phyloP scores from a whole-genome alignment of 2,888 invertebrate species.

The Mythimna pallens region DNA sequence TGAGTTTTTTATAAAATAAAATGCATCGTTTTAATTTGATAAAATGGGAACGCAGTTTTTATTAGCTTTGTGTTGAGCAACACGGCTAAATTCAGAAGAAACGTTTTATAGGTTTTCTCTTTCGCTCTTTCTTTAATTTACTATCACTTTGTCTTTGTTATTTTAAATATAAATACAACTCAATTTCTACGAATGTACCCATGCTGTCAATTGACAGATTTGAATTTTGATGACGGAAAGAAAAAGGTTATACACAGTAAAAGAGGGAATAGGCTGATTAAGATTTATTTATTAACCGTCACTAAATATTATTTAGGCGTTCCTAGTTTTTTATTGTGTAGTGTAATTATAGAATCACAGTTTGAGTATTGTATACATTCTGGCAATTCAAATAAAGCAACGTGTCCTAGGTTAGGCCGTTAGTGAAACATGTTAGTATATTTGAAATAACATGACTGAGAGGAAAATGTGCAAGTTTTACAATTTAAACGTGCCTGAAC shows the following conservation, averaged over 20 bases:
- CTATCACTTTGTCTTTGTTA: constrained; percentile 18
- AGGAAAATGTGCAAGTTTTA: constrained; percentile 91
- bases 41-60: constrained; percentile 37
- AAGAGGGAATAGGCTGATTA: constrained; percentile 87
- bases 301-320: constrained; percentile 71
- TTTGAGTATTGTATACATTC: constrained; percentile 76
- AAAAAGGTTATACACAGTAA: constrained; percentile 89
- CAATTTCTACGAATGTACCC: constrained; percentile 63
- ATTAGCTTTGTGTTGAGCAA: constrained; percentile 16
- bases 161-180: constrained; percentile 20
- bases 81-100: constrained; percentile 22
- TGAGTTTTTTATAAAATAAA: background rate
- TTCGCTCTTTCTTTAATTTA: constrained; percentile 6
- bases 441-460: constrained; percentile 90
- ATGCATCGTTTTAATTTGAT: background rate
- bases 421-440: constrained; percentile 88
- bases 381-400: constrained; percentile 81
- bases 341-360: constrained; percentile 73
- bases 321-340: constrained; percentile 72
- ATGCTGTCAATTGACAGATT: constrained; percentile 89
- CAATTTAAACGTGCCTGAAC: constrained; percentile 90
- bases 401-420: constrained; percentile 90
- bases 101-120: constrained; percentile 24
- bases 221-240: constrained; percentile 90
- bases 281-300: constrained; percentile 75